Base-by-base conservation (phyloP, 1,140 invertebrate species). In the Mamestra configurata region DNA sequence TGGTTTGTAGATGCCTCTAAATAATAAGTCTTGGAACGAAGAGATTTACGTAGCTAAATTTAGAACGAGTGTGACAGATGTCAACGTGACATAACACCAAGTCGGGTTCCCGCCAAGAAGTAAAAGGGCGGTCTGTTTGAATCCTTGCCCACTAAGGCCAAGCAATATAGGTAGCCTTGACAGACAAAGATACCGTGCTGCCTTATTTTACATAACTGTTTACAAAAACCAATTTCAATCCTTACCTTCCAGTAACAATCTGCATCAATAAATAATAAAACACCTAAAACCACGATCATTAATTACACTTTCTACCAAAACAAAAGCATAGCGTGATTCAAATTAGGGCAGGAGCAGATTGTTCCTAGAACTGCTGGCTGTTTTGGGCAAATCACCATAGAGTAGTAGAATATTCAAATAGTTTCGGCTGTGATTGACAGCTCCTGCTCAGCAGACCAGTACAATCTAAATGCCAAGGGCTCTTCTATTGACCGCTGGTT, bases 341-440 rank as follows among this genome's bases (percentile, higher is more conserved):
- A 35, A 49, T 49, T 43, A 24, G 4, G 66, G 22, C 31, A n/a
- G 13, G 11, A 70, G 49, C 66, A 27, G 4, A 68, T 18, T 24
- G 49, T 51, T 4, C 4, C 49, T 4, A n/a, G n/a, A 18, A 68
- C 24, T 43, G n/a, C n/a, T n/a, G n/a, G n/a, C n/a, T n/a, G 35
- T 13, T 57, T 20, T 22, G 27, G 27, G 5, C 5, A 5, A 5
- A 31, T 1, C 27, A 31, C 27, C 27, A 31, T 31, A 31, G 5
- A 49, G 40, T 76, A 76, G 73, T 76, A 31, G 73, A 76, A 76
- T 76, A 76, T 76, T 76, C 73, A 76, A 76, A 75, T 49, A 64
- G 73, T 22, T 68, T 27, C 7, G 13, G 40, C 2, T 0, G 24
- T 61, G 73, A 76, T 61, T 76, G 73, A 64, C 57, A 76, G 73